Conservation (phyloP, 2,797 vertebrate species). For the Enteromius mattozi region DNA sequence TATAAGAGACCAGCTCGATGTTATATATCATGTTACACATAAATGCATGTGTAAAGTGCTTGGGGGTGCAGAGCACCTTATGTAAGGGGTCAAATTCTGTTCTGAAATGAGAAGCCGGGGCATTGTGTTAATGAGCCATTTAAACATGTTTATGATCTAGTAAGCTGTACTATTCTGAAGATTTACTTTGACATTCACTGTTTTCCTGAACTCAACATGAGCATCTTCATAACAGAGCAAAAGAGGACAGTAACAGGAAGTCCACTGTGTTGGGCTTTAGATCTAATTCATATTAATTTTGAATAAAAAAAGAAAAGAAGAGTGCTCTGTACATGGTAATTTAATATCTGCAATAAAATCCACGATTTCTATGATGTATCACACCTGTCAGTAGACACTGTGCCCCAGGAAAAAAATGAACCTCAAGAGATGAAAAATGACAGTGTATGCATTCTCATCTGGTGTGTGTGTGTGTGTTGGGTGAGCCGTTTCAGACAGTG, state of each 20-base stretch:
- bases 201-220: background rate
- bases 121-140: constrained; percentile 6
- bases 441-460: background rate
- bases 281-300: constrained; percentile 32
- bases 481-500: constrained; percentile 48
- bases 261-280: constrained; percentile 5
- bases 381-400: constrained; percentile 28
- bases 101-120: constrained; percentile 15
- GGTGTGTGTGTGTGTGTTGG: constrained; percentile 26
- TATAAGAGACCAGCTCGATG: constrained; percentile 50
- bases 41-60: constrained; percentile 38
- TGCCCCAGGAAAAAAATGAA: constrained; percentile 39
- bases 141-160: background rate
- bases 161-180: background rate
- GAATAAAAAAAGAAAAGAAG: background rate
- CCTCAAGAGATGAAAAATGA: constrained; percentile 30
- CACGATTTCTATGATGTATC: constrained; percentile 15
- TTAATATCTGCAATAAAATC: constrained; percentile 37
- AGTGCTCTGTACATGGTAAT: background rate
- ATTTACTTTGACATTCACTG: background rate
- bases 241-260: constrained; percentile 1
- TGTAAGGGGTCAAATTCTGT: background rate
- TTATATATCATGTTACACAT: constrained; percentile 19
- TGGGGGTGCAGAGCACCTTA: constrained; percentile 27
- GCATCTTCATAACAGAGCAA: background rate